Evolutionary conservation across 1,140 invertebrate genomes (phyloP).

Genomic region (Asbolus verrucosus): DNA sequence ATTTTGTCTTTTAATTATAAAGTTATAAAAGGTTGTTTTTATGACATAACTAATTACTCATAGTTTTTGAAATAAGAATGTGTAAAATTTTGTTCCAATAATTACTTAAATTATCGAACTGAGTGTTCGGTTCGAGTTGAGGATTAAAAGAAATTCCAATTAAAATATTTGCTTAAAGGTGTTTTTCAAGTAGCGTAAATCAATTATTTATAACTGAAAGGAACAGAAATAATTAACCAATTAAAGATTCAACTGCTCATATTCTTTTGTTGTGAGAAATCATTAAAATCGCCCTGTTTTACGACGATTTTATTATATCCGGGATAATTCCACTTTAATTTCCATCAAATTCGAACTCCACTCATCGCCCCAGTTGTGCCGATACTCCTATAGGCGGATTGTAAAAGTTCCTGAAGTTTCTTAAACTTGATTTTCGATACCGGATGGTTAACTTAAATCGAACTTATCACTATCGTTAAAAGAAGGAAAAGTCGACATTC

Average conservation of each 20-base stretch:
- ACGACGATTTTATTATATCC: constrained; percentile 16
- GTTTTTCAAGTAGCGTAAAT: constrained; percentile 19
- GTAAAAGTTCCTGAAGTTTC: constrained; percentile 21
- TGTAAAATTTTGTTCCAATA: constrained; percentile 2
- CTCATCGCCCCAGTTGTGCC: constrained; percentile 7
- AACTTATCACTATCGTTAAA: constrained; percentile 9
- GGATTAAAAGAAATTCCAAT: constrained; percentile 21
- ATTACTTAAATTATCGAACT: constrained; percentile 10
- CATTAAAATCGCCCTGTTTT: constrained; percentile 4
- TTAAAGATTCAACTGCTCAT: constrained; percentile 20
- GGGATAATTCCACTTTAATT: constrained; percentile 14
- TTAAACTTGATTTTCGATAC: constrained; percentile 38
- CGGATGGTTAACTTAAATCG: constrained; percentile 26
- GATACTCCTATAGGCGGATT: constrained; percentile 15
- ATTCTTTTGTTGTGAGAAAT: constrained; percentile 21
- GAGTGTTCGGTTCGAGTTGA: neutral
- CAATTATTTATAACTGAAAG: constrained; percentile 21
- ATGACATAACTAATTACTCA: too few relatives aligned
- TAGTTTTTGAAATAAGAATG: too few relatives aligned
- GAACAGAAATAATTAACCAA: constrained; percentile 27
- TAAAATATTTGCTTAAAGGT: constrained; percentile 29
- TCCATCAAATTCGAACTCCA: constrained; percentile 15
- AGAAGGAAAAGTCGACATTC: neutral
- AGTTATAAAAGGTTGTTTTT: too few relatives aligned
- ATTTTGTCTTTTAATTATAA: too few relatives aligned